Base-by-base conservation (phyloP, 2,113 vertebrate species). In the Colius striatus region DNA sequence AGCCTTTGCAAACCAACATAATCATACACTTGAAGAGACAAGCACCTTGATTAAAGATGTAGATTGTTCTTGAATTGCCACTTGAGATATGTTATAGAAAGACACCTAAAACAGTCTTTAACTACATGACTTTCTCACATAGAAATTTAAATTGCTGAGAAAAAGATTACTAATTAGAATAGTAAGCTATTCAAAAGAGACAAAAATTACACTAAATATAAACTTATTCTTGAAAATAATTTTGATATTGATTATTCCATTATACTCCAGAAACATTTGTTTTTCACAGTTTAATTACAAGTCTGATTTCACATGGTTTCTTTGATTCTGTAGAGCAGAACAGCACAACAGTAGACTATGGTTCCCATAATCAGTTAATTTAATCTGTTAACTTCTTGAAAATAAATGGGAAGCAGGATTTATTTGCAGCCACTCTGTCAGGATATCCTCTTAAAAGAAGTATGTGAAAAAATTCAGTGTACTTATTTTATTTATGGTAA, bases 231-330 rank as follows among this genome's bases (percentile, higher is more conserved):
- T 87, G 29, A 76, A 87, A 83, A 87, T 63, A 78, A 13, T 65
- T 82, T 89, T 19, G 14, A 63, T 65, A 76, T 48, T 71, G 27
- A 87, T 91, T 89, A 63, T 81, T 91, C n/a, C 9, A 26, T 86
- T 82, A 45, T 17, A 27, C 2, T 72, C 7, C 41, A 89, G 66
- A 89, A 87, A 67, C 2, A 62, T 22, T 63, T 4, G 36, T 91
- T 83, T 87, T 90, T 88, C 43, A 62, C 25, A 47, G 20, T 63
- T 95, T 74, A 95, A 88, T 85, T 87, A 79, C 60, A 94, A 68
- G 7, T 63, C 71, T 73, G 29, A 70, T 58, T 68, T 89, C 6
- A 36, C 21, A 11, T 13, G 29, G 2, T 62, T 61, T 78, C 9
- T 80, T 93, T 88, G 80, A 93, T 8, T 75, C 48, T 7, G 22